Percentiles rank a stretch among this genome's conserved stretches.
These are phyloP conservation scores for Oceanodroma tethys DNA, from an alignment of 2,113 vertebrate genomes.

Conservation along the genomic window DNA sequence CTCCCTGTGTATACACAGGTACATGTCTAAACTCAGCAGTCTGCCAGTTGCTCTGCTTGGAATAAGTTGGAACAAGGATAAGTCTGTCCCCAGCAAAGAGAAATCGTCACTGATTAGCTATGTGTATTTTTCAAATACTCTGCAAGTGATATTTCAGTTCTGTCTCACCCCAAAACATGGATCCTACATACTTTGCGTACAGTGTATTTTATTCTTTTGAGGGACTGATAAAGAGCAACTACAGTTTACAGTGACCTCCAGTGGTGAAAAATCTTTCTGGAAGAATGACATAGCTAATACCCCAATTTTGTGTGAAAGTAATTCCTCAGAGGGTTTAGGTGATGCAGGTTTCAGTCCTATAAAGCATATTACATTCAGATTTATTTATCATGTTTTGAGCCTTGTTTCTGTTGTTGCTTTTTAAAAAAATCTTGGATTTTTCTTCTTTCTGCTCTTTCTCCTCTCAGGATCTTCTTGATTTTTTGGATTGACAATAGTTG, in stretches of 20 bases:
- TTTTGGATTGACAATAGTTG: background rate
- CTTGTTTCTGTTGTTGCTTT: background rate
- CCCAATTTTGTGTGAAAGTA: background rate
- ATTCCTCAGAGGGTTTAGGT: background rate
- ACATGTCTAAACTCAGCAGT: background rate
- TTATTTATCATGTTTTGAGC: background rate
- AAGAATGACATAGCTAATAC: background rate
- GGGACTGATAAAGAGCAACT: background rate
- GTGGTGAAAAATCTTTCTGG: constrained; percentile 16
- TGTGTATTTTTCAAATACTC: background rate
- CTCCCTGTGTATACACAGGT: background rate
- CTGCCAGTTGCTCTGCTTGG: background rate
- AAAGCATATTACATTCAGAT: background rate
- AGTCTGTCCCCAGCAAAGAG: background rate
- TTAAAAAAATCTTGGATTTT: background rate
- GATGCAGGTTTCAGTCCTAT: background rate
- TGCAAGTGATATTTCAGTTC: background rate
- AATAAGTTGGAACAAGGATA: background rate
- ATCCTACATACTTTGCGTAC: background rate
- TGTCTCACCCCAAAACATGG: background rate
- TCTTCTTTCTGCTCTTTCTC: background rate
- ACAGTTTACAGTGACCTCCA: constrained; percentile 62
- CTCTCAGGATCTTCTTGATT: background rate
- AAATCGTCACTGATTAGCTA: background rate
- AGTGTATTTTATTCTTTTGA: background rate